Evolutionary conservation across 2,888 invertebrate genomes (phyloP), one percentile per base, ranked within the genome.

Genomic region (Dryadula phaetusa): DNA sequence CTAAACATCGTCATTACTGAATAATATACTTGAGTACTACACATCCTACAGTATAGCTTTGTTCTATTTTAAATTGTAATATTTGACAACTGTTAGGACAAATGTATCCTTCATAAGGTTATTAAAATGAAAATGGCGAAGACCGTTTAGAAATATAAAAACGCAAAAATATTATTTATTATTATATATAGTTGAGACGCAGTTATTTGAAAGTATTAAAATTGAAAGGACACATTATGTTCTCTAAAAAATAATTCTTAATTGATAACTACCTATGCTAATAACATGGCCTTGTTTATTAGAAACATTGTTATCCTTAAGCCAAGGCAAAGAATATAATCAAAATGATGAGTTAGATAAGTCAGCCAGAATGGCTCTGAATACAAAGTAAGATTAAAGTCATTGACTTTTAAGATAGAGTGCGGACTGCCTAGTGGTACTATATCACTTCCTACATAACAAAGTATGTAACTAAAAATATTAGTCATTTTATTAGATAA

Each of bases 381-480:
- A 74, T 74, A 70, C 71, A 71, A 73, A 74, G 47, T 73, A 73
- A 74, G 47, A 42, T 34, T 40, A 46, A 61, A 49, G 54, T 65
- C 60, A 65, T 71, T 67, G 67, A 61, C 62, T 63, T 32, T 53
- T 63, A 10, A 61, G 44, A 7, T 40, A 53, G 25, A 47, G 14
- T 25, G 34, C 37, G 25, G 25, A 22, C 14, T 0, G n/a, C 3
- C n/a, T 28, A n/a, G n/a, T n/a, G n/a, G n/a, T n/a, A 22, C 47
- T 64, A 42, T 52, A 40, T 42, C 42, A 60, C 49, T 58, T n/a
- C 32, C 12, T 34, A 28, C 28, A 60, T 18, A 44, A 60, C 28
- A 44, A 18, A 10, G 3, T n/a, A 16, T 1, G 14, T 22, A 37
- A n/a, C 4, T 56, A 56, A 28, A n/a, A 28, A 10, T 3, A 16